Evolutionary conservation across 2,113 vertebrate species (phyloP), one percentile per base, ranked within the genome.

Genomic region (Bucco capensis): DNA sequence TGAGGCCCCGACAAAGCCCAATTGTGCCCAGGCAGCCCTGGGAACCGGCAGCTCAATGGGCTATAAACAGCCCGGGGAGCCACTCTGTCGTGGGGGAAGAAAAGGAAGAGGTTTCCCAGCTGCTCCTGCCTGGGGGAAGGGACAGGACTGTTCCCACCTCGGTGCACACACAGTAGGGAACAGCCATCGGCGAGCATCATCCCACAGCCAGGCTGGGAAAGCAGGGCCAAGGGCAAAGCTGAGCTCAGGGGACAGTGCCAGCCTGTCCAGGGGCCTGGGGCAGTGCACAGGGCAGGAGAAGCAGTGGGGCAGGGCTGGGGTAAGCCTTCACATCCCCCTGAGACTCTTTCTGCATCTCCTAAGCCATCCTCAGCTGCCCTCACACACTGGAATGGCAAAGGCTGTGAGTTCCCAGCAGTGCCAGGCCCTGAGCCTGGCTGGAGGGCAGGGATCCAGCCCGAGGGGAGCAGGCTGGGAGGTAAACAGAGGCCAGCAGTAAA

Each of bases 71-170:
- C 22, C 18, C 0, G 19, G 40, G 92, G 90, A 95, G 93, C 60
- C 83, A 0, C 88, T 74, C 27, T 14, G 83, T 25, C 93, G 66
- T 47, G 0, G 85, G 53, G 83, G 0, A 42, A 90, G 90, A 93
- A 96, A 95, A 94, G 70, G 86, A 70, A 89, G 70, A 80, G 10
- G 3, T 5, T 94, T 95, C 90, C 81, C 65, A 94, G 83, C 75
- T 25, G 61, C 51, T 80, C 89, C 80, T 30, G 4, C 62, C 53
- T 73, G 79, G 83, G 83, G 79, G 69, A 73, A 75, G 76, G 69
- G 80, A 77, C 1, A 0, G 51, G 65, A 83, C 44, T 2, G 0
- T 95, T 95, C 94, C 92, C 95, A 94, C 5, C 83, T 13, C 12
- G 1, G 64, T 5, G 17, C 67, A 94, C 94, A 93, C 67, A 94